Evolutionary conservation across 1,140 invertebrate genomes (phyloP).

Genomic region (Eriosoma lanigerum): DNA sequence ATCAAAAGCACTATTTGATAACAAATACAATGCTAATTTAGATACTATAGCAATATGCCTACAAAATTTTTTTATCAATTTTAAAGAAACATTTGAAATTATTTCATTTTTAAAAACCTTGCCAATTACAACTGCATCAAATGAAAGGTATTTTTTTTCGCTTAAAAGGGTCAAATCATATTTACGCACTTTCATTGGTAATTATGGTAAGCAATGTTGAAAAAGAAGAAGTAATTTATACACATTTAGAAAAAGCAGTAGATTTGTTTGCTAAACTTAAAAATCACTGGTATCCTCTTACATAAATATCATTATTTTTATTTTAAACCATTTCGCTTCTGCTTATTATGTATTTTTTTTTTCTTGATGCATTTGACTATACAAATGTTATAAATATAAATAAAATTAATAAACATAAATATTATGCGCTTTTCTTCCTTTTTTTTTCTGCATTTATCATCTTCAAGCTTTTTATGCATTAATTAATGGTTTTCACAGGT

Average conservation of each 20-base stretch:
- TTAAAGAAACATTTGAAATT: constrained; percentile 6
- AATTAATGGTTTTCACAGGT: too few species aligned
- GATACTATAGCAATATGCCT: not conserved
- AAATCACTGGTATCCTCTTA: not conserved
- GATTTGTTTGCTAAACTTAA: constrained; percentile 14
- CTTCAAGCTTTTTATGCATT: too few species aligned
- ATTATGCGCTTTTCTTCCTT: not conserved
- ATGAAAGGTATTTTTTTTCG: not conserved
- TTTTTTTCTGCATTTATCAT: too few species aligned
- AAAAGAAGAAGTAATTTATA: not conserved
- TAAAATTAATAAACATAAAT: not conserved
- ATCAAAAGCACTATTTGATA: constrained; percentile 10
- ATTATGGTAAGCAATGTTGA: not conserved
- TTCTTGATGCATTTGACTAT: too few species aligned
- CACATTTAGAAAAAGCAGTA: not conserved
- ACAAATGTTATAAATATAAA: not conserved
- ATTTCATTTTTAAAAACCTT: constrained; percentile 18
- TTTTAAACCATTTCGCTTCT: not conserved
- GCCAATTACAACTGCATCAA: constrained; percentile 18
- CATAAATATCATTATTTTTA: not conserved
- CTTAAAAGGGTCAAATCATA: not conserved
- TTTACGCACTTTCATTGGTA: not conserved
- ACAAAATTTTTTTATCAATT: not conserved
- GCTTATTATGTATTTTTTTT: not conserved
- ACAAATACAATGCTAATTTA: not conserved